Base-by-base conservation (phyloP, 2,888 invertebrate genomes). In the Dasysyrphus albostriatus region DNA sequence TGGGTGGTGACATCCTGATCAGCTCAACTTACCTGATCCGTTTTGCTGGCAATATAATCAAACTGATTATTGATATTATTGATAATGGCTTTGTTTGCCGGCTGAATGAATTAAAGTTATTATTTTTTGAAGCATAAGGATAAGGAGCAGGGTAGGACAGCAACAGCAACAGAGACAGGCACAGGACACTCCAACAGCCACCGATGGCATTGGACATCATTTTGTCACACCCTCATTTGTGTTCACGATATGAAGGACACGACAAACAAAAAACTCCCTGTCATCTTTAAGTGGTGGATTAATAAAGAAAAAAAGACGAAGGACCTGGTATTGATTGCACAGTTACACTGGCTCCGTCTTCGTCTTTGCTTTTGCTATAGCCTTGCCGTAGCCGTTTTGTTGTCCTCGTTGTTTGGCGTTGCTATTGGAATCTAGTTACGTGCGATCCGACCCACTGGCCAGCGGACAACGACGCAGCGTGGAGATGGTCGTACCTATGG, bases 201-300 rank as follows among this genome's bases (percentile, higher is more conserved):
- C 69, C 77, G 61, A 69, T 61, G 77, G 73, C 77, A 81, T 72
- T 77, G 81, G 82, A 85, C 85, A 85, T 69, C 37, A 56, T 74
- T 73, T 77, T 85, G 85, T 85, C 85, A 85, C 85, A 85, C 85
- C 85, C 85, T 85, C 85, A 82, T 85, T 85, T 85, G 85, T 85
- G 84, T 85, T 82, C 73, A 77, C 77, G 77, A 74, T 70, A 85
- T 85, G 49, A 85, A 69, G 61, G 73, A 82, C 73, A 59, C 61
- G 59, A 73, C 85, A 85, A 85, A 85, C 77, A 69, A 85, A 85
- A 82, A 85, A 82, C 73, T 77, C 84, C 80, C 69, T 85, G 85
- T 85, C 82, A 82, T 82, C 82, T 85, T 85, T 85, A 85, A 85
- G 85, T 85, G 85, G 85, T 85, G 85, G 82, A 85, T 85, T 85